Conservation (phyloP, 2,113 vertebrate genomes). For the Eonycteris spelaea region DNA sequence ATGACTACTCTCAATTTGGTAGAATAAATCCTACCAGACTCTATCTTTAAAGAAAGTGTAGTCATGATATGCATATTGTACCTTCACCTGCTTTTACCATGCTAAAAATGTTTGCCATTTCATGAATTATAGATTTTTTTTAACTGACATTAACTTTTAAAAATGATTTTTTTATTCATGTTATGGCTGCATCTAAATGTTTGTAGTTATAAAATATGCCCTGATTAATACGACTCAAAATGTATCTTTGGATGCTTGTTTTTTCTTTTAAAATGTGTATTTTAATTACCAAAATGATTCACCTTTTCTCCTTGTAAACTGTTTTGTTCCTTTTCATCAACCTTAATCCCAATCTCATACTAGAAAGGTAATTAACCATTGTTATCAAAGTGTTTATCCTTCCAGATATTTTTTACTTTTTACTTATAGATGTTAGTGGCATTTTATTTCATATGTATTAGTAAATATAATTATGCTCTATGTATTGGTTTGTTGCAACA, state of each 20-base stretch:
- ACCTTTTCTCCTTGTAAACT: neutral
- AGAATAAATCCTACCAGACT: neutral
- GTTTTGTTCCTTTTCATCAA: conserved; percentile 29
- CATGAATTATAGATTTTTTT: conserved; percentile 7
- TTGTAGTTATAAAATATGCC: neutral
- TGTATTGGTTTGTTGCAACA: conserved; percentile 2
- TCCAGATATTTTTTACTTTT: neutral
- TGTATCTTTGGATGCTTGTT: neutral
- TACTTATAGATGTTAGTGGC: neutral
- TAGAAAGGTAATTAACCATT: neutral
- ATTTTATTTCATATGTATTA: conserved; percentile 17
- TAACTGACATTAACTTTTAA: neutral
- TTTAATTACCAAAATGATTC: conserved; percentile 16
- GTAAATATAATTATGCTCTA: neutral
- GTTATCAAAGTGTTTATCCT: neutral
- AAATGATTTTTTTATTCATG: neutral
- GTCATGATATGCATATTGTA: neutral
- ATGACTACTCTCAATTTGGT: neutral
- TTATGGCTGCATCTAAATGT: conserved; percentile 12
- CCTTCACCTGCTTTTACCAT: neutral
- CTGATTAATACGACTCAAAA: neutral
- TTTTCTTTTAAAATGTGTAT: conserved; percentile 21
- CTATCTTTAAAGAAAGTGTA: neutral
- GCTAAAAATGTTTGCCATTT: neutral
- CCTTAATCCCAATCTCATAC: neutral